phyloP scores from a whole-genome alignment of 2,113 vertebrate genomes.

The Cyprinodon brontotheroides region DNA sequence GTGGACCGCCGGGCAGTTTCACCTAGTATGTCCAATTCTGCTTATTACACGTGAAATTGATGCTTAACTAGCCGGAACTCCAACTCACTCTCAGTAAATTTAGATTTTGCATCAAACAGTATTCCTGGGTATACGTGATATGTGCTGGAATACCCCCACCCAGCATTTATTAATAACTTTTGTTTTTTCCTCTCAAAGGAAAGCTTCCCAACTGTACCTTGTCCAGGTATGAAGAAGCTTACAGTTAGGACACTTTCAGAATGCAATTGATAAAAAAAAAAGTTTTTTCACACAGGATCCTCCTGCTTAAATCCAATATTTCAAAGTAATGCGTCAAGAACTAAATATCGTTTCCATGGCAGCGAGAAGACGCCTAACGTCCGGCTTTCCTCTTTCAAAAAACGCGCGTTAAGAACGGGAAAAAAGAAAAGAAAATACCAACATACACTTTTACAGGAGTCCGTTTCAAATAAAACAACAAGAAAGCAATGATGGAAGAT shows the following conservation, averaged over 20 bases:
- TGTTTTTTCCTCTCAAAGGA: too few relatives aligned
- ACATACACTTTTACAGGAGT: neutral
- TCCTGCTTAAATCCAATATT: neutral
- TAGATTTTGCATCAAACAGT: conserved; percentile 64
- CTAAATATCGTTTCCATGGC: conserved; percentile 36
- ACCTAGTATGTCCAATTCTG: conserved; percentile 59
- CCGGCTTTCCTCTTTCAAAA: conserved; percentile 3
- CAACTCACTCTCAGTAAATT: conserved; percentile 41
- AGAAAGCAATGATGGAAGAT: neutral
- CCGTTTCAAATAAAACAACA: neutral
- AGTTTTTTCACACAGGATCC: too few relatives aligned
- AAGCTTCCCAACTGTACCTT: neutral
- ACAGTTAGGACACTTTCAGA: neutral
- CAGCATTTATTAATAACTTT: too few relatives aligned
- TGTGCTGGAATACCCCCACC: neutral
- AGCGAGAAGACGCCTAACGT: neutral
- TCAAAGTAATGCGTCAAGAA: conserved; percentile 4
- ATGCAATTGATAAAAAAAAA: neutral
- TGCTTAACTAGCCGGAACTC: conserved; percentile 66
- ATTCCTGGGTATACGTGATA: conserved; percentile 35
- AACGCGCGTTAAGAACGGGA: neutral
- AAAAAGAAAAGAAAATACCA: neutral
- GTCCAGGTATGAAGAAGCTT: neutral
- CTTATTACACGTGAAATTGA: conserved; percentile 73
- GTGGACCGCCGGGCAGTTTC: conserved; percentile 38